Evolutionary conservation across 1,140 invertebrate species (phyloP).

Genomic region (Musca domestica): DNA sequence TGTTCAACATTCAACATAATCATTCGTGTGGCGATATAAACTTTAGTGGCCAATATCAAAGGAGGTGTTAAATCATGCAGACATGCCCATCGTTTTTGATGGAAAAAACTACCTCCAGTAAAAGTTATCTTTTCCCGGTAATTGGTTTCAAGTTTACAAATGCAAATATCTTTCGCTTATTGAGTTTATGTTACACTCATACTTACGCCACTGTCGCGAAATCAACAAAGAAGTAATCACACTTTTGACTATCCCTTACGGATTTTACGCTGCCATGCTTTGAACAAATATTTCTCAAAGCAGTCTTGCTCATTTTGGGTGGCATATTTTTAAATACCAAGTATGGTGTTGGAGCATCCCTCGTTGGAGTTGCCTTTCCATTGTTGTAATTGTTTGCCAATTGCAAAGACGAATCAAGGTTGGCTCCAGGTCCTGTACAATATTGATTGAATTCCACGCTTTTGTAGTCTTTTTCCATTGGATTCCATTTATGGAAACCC

Average conservation of each 20-base stretch:
- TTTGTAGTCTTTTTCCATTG: conserved; percentile 26
- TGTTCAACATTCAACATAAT: too few species aligned
- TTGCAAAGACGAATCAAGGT: conserved; percentile 21
- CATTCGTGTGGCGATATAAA: too few species aligned
- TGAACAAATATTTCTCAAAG: conserved; percentile 21
- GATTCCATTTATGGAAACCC: conserved; percentile 25
- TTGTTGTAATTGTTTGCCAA: neutral
- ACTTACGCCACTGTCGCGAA: conserved; percentile 28
- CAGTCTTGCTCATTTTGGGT: conserved; percentile 1
- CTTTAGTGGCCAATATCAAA: too few species aligned
- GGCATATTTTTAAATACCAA: conserved; percentile 23
- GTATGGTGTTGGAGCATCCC: neutral
- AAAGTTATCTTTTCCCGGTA: too few species aligned
- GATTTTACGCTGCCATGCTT: conserved; percentile 9
- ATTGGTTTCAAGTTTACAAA: too few species aligned
- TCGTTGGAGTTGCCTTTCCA: neutral
- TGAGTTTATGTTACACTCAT: too few species aligned
- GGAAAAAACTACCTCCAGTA: too few species aligned
- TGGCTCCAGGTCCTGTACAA: conserved; percentile 17
- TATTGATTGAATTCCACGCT: conserved; percentile 24
- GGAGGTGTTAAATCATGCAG: too few species aligned
- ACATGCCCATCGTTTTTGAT: too few species aligned
- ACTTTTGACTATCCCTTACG: conserved; percentile 18
- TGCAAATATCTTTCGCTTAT: neutral
- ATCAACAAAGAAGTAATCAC: conserved; percentile 22